Conservation (phyloP, 2,888 invertebrate genomes). For the Myathropa florea region DNA sequence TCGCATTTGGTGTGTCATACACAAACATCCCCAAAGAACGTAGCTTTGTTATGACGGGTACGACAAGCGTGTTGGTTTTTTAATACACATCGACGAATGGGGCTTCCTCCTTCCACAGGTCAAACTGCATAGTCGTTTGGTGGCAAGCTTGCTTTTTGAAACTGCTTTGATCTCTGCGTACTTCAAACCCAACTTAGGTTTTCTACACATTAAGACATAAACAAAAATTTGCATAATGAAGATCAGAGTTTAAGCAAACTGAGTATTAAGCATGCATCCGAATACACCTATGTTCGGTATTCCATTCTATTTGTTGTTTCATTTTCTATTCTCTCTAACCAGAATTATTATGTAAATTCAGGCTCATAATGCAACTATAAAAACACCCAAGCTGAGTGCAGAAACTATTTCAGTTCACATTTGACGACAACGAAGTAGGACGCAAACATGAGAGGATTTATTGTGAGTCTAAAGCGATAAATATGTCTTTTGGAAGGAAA, state of each 20-base stretch:
- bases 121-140: neutral
- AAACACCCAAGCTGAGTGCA: neutral
- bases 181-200: neutral
- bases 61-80: no score
- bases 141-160: neutral
- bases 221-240: neutral
- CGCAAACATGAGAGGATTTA: neutral
- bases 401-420: constrained; percentile 1
- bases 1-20: no score
- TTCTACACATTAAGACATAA: neutral
- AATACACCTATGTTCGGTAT: neutral
- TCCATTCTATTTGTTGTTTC: neutral
- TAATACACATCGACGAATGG: no score
- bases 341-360: neutral
- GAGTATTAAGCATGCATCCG: neutral
- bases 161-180: neutral
- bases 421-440: neutral
- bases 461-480: neutral
- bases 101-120: no score
- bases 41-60: no score
- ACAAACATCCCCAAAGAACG: no score
- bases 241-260: neutral
- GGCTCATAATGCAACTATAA: neutral
- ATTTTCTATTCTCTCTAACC: neutral
- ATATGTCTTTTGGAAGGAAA: neutral